These are phyloP conservation scores for Drosophila quinaria DNA, from an alignment of 2,888 invertebrate genomes.

Conservation along the genomic window DNA sequence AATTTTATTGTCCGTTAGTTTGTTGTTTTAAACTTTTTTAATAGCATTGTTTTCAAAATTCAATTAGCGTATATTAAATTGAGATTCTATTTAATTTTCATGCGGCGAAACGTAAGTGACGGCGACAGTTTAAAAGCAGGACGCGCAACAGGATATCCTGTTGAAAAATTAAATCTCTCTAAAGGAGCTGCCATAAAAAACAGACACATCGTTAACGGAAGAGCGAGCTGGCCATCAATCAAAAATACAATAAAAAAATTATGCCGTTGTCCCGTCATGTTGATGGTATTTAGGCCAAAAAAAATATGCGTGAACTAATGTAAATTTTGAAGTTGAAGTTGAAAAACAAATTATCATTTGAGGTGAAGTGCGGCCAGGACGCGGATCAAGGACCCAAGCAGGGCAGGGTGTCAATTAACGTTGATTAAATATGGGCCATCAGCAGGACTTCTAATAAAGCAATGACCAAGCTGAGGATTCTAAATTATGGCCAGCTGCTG, in stretches of 20 bases:
- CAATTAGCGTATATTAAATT: conserved; percentile 21
- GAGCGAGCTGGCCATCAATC: conserved; percentile 65
- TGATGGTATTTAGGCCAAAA: conserved; percentile 47
- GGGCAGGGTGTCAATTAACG: conserved; percentile 54
- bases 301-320: conserved; percentile 13
- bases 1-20: neutral
- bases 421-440: conserved; percentile 76
- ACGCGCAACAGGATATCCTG: conserved; percentile 70
- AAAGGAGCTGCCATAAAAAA: conserved; percentile 13
- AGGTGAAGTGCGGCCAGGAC: neutral
- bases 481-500: conserved; percentile 32
- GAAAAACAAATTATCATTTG: conserved; percentile 74
- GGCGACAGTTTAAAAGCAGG: conserved; percentile 32
- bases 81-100: neutral
- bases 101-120: conserved; percentile 30
- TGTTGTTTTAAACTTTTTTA: conserved; percentile 4
- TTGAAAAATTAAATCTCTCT: conserved; percentile 52
- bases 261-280: conserved; percentile 29
- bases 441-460: conserved; percentile 42
- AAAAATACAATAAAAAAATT: conserved; percentile 51
- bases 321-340: conserved; percentile 52
- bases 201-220: conserved; percentile 12
- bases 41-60: conserved; percentile 11
- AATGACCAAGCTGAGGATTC: conserved; percentile 6
- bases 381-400: neutral